phyloP scores from a whole-genome alignment of 2,888 invertebrate genomes.

The Invenusta paracnida region DNA sequence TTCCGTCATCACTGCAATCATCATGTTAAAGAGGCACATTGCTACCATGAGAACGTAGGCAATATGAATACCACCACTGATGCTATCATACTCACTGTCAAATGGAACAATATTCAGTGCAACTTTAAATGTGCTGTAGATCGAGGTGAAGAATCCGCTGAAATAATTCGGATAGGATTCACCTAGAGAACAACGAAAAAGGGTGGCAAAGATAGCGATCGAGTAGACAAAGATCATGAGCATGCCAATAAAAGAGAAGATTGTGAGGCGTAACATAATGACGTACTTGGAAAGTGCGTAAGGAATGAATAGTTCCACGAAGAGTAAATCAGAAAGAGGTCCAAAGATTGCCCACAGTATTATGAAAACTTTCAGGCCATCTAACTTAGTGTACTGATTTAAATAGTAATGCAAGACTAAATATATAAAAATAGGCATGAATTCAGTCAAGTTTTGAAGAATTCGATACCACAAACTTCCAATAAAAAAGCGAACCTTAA shows the following conservation, averaged over 20 bases:
- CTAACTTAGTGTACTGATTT: not conserved
- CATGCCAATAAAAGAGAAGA: not conserved
- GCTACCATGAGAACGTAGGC: not conserved
- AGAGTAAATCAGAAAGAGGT: not conserved
- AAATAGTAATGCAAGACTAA: not conserved
- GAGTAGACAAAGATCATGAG: not conserved
- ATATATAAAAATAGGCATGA: not conserved
- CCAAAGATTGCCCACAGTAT: not conserved
- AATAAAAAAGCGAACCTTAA: not conserved
- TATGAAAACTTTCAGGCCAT: not conserved
- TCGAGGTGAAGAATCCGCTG: not conserved
- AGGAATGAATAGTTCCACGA: not conserved
- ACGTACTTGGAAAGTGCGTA: not conserved
- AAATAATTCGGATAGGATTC: not conserved
- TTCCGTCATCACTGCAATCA: conserved; percentile 5
- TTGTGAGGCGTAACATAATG: not conserved
- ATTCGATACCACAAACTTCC: not conserved
- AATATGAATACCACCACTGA: not conserved
- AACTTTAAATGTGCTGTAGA: conserved; percentile 1
- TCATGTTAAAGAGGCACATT: not conserved
- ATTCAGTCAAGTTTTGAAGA: not conserved
- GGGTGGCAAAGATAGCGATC: not conserved
- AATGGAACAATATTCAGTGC: not conserved
- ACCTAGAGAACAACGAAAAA: not conserved
- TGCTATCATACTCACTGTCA: not conserved